phyloP scores from a whole-genome alignment of 2,113 vertebrate genomes.

The Poeciliopsis occidentalis region DNA sequence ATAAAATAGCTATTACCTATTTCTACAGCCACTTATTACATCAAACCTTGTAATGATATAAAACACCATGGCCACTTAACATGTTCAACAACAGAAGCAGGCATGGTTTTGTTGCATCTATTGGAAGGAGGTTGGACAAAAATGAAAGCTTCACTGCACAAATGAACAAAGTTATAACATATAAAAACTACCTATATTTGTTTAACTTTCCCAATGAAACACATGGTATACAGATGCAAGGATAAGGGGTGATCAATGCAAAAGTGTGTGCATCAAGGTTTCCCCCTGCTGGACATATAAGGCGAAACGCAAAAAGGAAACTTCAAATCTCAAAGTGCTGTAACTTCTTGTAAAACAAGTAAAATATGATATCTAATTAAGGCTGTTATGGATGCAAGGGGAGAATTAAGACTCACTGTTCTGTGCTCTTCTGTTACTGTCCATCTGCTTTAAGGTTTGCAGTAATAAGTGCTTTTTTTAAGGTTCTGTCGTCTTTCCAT shows the following conservation, averaged over 20 bases:
- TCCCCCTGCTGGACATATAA: constrained; percentile 64
- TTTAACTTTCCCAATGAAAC: constrained; percentile 6
- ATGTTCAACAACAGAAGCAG: background rate
- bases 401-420: background rate
- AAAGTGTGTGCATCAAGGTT: constrained; percentile 30
- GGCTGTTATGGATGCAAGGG: too few species aligned
- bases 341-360: background rate
- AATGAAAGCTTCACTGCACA: background rate
- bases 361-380: background rate
- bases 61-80: constrained; percentile 1
- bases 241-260: constrained; percentile 11
- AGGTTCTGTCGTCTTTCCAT: background rate
- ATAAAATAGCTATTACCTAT: constrained; percentile 11
- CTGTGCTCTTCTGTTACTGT: background rate
- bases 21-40: constrained; percentile 25
- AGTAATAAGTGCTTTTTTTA: background rate
- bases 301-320: constrained; percentile 6
- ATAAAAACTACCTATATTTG: background rate
- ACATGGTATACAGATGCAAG: constrained; percentile 7
- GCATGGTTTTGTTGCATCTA: background rate
- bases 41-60: background rate
- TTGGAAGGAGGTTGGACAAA: background rate
- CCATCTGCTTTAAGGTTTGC: background rate
- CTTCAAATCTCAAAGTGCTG: background rate
- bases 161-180: constrained; percentile 13